Percentiles rank a stretch among this genome's conserved stretches.
Conservation (phyloP, 2,888 invertebrate genomes). For the Drosophila mimica region DNA sequence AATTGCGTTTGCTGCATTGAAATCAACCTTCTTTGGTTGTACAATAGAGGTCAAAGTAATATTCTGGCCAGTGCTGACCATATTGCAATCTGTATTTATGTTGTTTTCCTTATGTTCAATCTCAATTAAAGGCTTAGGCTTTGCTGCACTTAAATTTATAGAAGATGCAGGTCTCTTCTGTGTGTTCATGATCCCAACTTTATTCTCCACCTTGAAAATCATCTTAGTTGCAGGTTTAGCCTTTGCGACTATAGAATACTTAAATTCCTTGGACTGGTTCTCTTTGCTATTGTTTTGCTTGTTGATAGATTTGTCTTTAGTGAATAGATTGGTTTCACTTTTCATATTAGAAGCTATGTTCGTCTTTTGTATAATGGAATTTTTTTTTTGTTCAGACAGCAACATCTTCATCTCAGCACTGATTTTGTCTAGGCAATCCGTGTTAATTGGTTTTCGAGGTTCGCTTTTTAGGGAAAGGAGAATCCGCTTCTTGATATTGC, state of each 20-base stretch:
- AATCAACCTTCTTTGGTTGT: not conserved
- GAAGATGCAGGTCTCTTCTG: not conserved
- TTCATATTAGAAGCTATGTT: not conserved
- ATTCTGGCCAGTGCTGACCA: not conserved
- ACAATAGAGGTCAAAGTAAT: not conserved
- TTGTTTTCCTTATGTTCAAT: not conserved
- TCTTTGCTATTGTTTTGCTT: not conserved
- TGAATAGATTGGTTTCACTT: not conserved
- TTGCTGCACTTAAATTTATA: not conserved
- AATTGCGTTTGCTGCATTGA: not conserved
- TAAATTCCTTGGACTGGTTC: not conserved
- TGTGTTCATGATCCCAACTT: not conserved
- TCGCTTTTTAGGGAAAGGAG: conserved; percentile 44
- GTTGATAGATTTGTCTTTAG: not conserved
- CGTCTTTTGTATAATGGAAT: not conserved
- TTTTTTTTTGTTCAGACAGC: not conserved
- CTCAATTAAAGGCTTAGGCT: not conserved
- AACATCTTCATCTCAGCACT: not conserved
- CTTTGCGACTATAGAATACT: not conserved
- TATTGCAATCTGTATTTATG: not conserved
- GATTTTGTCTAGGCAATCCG: not conserved
- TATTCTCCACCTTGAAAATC: not conserved
- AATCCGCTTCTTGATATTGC: conserved; percentile 64
- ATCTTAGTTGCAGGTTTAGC: not conserved
- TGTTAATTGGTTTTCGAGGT: not conserved